phyloP scores from a whole-genome alignment of 2,888 invertebrate genomes.

The Drymonia ruficornis region DNA sequence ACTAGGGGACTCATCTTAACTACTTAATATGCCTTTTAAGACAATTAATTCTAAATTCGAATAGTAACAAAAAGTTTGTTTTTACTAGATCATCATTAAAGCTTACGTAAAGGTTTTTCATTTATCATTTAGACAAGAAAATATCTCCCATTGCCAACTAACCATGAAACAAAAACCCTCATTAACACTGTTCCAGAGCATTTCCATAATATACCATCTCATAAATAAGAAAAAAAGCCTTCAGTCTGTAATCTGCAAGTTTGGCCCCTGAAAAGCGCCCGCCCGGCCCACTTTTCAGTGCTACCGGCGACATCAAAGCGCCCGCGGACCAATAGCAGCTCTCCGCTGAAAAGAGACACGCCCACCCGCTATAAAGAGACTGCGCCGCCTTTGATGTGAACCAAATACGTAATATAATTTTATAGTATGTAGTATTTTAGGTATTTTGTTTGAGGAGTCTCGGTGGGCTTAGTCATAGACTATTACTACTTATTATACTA shows the following conservation, averaged over 20 bases:
- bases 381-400: conserved; percentile 54
- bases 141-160: background rate
- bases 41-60: no score
- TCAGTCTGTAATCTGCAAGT: conserved; percentile 41
- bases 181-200: conserved; percentile 27
- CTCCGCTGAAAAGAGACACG: conserved; percentile 78
- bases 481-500: no score
- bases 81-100: no score
- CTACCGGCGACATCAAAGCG: conserved; percentile 58
- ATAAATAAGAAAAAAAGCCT: conserved; percentile 47
- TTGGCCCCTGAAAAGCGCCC: conserved; percentile 70
- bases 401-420: conserved; percentile 24
- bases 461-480: background rate
- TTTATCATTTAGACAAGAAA: background rate
- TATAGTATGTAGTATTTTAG: conserved; percentile 14
- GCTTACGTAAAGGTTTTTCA: background rate
- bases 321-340: conserved; percentile 58
- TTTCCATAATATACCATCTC: conserved; percentile 29
- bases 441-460: conserved; percentile 23
- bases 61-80: no score
- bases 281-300: conserved; percentile 68
- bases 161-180: conserved; percentile 13
- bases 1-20: no score
- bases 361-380: conserved; percentile 79
- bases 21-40: no score